Conservation (phyloP, 2,888 invertebrate genomes). For the Tribolium freemani region DNA sequence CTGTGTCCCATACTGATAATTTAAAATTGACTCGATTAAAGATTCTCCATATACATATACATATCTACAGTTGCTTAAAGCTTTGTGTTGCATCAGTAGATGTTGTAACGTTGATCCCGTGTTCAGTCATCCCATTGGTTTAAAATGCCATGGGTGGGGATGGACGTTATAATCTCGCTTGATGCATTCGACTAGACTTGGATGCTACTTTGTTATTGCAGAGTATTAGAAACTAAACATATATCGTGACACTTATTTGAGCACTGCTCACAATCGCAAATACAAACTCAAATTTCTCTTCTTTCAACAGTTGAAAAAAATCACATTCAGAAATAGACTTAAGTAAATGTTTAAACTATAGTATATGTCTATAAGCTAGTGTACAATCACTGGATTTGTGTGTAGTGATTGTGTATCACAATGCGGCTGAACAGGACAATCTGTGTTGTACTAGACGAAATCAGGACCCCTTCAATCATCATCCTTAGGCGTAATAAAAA, state of each 20-base stretch:
- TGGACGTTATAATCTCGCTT: slow-evolving; percentile 42
- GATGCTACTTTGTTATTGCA: slow-evolving; percentile 49
- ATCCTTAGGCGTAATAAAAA: slow-evolving; percentile 27
- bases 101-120: slow-evolving; percentile 14
- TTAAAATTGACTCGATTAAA: slow-evolving; percentile 29
- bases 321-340: slow-evolving; percentile 66
- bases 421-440: slow-evolving; percentile 70
- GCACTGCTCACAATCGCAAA: slow-evolving; percentile 60
- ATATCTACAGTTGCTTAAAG: slow-evolving; percentile 29
- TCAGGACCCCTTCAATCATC: too few species aligned
- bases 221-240: slow-evolving; percentile 51
- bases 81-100: slow-evolving; percentile 15
- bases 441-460: slow-evolving; percentile 32
- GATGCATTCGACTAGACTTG: slow-evolving; percentile 30
- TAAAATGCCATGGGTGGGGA: slow-evolving; percentile 42
- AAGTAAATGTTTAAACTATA: slow-evolving; percentile 60
- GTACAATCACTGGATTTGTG: slow-evolving; percentile 53
- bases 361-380: slow-evolving; percentile 58
- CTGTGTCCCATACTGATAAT: slow-evolving; percentile 35
- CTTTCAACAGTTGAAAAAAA: slow-evolving; percentile 64
- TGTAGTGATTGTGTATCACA: slow-evolving; percentile 62
- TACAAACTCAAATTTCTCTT: slow-evolving; percentile 65
- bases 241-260: slow-evolving; percentile 59
- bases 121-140: slow-evolving; percentile 50
- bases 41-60: neutral